A percentile compares a stretch with the other conserved stretches of the same genome.
phyloP scores from a whole-genome alignment of 2,797 vertebrate species.

The Carcharodon carcharias region DNA sequence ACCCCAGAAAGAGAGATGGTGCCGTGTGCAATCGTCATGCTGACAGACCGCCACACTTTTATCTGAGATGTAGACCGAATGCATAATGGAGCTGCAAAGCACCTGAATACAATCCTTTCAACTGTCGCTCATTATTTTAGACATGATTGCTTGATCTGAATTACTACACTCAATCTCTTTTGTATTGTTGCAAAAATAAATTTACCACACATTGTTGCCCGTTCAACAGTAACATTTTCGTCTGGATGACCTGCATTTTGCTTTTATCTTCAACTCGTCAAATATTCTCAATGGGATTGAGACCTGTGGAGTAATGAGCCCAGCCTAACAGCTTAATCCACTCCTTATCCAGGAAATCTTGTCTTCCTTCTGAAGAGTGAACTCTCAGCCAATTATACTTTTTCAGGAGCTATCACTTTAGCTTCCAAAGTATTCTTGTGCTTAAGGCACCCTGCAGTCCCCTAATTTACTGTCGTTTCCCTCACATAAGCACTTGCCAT shows the following conservation, averaged over 20 bases:
- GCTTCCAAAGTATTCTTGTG: background rate
- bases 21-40: background rate
- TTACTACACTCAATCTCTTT: constrained; percentile 3
- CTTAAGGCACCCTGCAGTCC: background rate
- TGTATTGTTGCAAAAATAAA: constrained; percentile 32
- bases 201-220: background rate
- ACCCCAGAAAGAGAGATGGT: background rate
- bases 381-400: constrained; percentile 24
- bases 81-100: constrained; percentile 27
- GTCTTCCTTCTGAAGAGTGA: background rate
- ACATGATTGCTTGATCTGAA: constrained; percentile 32
- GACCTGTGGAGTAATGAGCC: constrained; percentile 10
- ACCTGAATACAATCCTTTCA: constrained; percentile 18
- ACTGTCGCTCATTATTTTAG: constrained; percentile 8
- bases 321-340: constrained; percentile 35
- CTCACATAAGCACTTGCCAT: background rate
- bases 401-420: background rate
- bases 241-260: background rate
- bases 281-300: constrained; percentile 26
- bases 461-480: background rate
- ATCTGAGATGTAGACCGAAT: background rate
- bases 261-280: constrained; percentile 29
- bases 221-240: background rate
- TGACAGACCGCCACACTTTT: background rate
- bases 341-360: constrained; percentile 16